Evolutionary conservation across 2,888 invertebrate genomes (phyloP).

Genomic region (Strigamia maritima): DNA sequence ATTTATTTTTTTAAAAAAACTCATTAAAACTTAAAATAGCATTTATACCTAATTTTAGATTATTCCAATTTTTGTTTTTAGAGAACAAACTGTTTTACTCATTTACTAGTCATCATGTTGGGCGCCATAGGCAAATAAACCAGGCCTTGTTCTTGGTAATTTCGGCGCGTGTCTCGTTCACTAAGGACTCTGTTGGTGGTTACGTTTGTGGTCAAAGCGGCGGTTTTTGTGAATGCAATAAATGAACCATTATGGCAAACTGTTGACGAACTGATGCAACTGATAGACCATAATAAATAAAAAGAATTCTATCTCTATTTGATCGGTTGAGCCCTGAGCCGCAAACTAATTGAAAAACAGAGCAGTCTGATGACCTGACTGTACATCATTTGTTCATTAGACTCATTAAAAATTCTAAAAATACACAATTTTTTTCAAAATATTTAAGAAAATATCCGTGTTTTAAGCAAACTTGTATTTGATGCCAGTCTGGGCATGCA

Average conservation of each 20-base stretch:
- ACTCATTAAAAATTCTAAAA: not conserved
- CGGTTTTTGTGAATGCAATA: not conserved
- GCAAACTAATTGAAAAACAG: not conserved
- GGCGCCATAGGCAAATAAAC: not conserved
- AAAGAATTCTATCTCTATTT: not conserved
- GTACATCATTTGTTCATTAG: not conserved
- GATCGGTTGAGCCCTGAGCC: too few relatives aligned
- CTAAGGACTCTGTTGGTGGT: not conserved
- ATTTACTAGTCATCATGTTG: not conserved
- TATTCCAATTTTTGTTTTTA: not conserved
- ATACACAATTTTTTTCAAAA: not conserved
- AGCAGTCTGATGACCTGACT: not conserved
- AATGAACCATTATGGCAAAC: not conserved
- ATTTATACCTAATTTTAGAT: not conserved
- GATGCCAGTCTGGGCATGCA: constrained; percentile 4
- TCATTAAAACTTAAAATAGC: not conserved
- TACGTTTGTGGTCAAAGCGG: not conserved
- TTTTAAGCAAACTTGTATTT: not conserved
- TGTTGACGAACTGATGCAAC: not conserved
- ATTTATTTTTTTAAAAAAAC: not conserved
- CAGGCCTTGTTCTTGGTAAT: not conserved
- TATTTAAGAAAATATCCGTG: not conserved
- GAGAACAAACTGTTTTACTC: not conserved
- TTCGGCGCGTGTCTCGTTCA: not conserved
- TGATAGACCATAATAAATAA: not conserved